Percentiles rank a stretch among this genome's conserved stretches.
Evolutionary conservation across 2,888 invertebrate genomes (phyloP).

Genomic region (Philereme vetulata): DNA sequence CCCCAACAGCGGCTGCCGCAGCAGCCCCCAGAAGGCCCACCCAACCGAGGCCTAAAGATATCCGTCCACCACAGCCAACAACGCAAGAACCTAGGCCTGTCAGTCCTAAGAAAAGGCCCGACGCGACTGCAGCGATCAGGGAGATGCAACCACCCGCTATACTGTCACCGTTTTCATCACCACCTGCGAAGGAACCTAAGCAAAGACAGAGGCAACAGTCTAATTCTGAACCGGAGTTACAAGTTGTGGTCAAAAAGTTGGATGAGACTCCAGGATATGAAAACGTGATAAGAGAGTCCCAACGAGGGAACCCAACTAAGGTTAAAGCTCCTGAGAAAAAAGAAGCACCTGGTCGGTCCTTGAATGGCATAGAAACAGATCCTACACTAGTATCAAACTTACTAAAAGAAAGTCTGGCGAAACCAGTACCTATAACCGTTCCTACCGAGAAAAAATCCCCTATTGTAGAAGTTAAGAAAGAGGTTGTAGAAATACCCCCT

Average conservation of each 20-base stretch:
- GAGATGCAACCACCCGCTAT: slow-evolving; percentile 74
- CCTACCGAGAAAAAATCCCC: slow-evolving; percentile 69
- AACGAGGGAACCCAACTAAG: slow-evolving; percentile 68
- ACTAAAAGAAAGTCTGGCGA: slow-evolving; percentile 86
- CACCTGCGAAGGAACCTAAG: slow-evolving; percentile 59
- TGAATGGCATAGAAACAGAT: slow-evolving; percentile 89
- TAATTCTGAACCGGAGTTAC: slow-evolving; percentile 84
- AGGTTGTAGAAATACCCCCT: slow-evolving; percentile 47
- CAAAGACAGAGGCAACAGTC: slow-evolving; percentile 70
- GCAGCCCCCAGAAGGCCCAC: slow-evolving; percentile 49
- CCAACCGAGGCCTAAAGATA: slow-evolving; percentile 51
- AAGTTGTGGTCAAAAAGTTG: slow-evolving; percentile 85
- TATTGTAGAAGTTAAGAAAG: slow-evolving; percentile 56
- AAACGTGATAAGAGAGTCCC: slow-evolving; percentile 83
- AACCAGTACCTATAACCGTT: slow-evolving; percentile 73
- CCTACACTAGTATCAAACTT: slow-evolving; percentile 88
- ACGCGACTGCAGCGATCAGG: slow-evolving; percentile 61
- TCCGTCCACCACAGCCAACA: slow-evolving; percentile 49
- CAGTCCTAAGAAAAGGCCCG: slow-evolving; percentile 68
- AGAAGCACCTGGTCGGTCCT: slow-evolving; percentile 53
- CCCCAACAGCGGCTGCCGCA: slow-evolving; percentile 74
- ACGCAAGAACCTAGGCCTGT: slow-evolving; percentile 45
- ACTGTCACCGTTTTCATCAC: slow-evolving; percentile 80
- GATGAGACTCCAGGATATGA: slow-evolving; percentile 86
- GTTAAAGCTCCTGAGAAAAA: slow-evolving; percentile 63